phyloP scores from a whole-genome alignment of 2,113 vertebrate species.

The Brachionichthys hirsutus region DNA sequence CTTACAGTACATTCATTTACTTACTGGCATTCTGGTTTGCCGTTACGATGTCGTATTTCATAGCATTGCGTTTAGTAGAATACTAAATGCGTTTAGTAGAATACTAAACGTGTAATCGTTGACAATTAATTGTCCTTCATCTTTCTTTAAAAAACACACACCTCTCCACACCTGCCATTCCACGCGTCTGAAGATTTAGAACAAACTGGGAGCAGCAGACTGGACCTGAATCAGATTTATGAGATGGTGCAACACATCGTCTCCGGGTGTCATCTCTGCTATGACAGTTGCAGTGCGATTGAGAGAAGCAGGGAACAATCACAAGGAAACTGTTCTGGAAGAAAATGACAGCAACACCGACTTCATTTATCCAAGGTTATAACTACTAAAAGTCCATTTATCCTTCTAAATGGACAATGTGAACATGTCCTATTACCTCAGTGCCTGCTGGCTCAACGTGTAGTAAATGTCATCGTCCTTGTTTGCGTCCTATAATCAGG shows the following conservation, averaged over 20 bases:
- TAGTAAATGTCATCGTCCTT: constrained; percentile 2
- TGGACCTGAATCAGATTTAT: background rate
- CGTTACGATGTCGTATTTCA: too few relatives aligned
- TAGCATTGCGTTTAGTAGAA: too few relatives aligned
- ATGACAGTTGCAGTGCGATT: constrained; percentile 19
- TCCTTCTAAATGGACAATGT: background rate
- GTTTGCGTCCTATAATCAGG: background rate
- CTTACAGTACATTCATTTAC: too few relatives aligned
- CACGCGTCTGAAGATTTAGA: too few relatives aligned
- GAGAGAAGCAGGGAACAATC: constrained; percentile 22
- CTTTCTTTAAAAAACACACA: too few relatives aligned
- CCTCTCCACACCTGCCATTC: too few relatives aligned
- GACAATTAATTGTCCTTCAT: too few relatives aligned
- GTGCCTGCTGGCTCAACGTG: background rate
- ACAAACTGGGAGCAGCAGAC: too few relatives aligned
- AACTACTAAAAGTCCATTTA: constrained; percentile 17
- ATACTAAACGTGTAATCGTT: too few relatives aligned
- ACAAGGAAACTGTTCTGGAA: constrained; percentile 36
- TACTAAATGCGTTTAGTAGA: too few relatives aligned
- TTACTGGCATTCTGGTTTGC: too few relatives aligned
- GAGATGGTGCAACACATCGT: background rate
- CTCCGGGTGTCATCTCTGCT: constrained; percentile 27
- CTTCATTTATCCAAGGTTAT: constrained; percentile 27
- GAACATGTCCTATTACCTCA: constrained; percentile 4
- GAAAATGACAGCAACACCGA: constrained; percentile 29